These are phyloP conservation scores for Chiridota heheva DNA, from an alignment of 35 echinoderm and acorn worm genomes.

Conservation along the genomic window DNA sequence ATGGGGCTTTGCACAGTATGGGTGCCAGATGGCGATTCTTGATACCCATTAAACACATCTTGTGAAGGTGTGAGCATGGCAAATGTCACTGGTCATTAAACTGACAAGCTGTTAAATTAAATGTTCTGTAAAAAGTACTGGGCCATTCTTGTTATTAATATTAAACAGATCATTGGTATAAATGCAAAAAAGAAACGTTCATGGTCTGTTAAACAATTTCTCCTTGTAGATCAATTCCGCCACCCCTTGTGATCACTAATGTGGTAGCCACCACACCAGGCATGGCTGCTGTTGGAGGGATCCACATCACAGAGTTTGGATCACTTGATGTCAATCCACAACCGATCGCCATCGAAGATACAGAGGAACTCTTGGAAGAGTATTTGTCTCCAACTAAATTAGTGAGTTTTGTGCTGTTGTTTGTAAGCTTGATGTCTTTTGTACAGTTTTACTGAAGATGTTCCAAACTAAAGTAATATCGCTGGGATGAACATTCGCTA, in stretches of 20 bases:
- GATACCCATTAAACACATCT: no score
- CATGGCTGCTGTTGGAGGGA: constrained; percentile 53
- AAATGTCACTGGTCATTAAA: no score
- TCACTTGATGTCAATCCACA: constrained; percentile 79
- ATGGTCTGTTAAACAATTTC: neutral
- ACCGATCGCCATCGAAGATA: constrained; percentile 73
- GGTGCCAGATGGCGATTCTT: no score
- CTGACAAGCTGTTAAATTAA: no score
- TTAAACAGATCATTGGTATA: no score
- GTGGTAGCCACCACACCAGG: constrained; percentile 14
- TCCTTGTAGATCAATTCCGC: constrained; percentile 37
- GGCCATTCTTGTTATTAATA: no score
- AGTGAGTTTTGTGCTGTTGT: constrained; percentile 36
- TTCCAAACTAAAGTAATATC: neutral
- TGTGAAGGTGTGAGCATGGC: no score
- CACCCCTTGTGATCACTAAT: constrained; percentile 31
- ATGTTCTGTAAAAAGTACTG: no score
- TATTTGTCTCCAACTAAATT: constrained; percentile 95
- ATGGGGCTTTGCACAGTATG: no score
- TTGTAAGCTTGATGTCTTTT: neutral
- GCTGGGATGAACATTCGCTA: neutral
- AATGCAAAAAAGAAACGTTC: no score
- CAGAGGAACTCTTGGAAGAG: constrained; percentile 86
- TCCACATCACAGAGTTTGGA: constrained; percentile 92
- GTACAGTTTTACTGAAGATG: neutral